Percentiles rank a stretch among this genome's conserved stretches.
These are phyloP conservation scores for Leptodactylus fuscus DNA, from an alignment of 2,113 vertebrate species.

Conservation along the genomic window DNA sequence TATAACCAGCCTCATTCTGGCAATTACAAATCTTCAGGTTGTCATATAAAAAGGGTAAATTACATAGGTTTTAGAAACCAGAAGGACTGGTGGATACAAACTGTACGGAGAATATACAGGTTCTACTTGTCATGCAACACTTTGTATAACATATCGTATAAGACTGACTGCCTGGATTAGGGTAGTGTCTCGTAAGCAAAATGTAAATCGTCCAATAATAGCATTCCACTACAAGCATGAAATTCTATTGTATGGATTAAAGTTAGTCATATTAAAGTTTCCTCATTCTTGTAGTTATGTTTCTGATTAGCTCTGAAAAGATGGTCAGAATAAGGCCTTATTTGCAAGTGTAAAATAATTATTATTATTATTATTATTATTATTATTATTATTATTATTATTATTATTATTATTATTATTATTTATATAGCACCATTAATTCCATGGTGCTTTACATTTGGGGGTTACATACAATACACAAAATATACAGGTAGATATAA, in stretches of 20 bases:
- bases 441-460: too few species aligned
- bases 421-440: too few species aligned
- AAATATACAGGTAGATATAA: too few species aligned
- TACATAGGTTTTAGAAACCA: slow-evolving; percentile 4
- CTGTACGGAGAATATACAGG: background rate
- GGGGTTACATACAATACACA: too few species aligned
- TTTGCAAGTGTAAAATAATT: too few species aligned
- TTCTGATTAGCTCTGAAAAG: too few species aligned
- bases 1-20: background rate
- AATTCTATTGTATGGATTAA: background rate
- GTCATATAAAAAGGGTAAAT: slow-evolving; percentile 14
- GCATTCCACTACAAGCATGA: background rate
- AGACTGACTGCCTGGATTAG: background rate
- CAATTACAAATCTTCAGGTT: background rate
- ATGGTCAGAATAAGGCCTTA: too few species aligned
- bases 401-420: too few species aligned
- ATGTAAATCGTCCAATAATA: background rate
- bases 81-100: background rate
- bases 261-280: background rate
- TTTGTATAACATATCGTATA: background rate
- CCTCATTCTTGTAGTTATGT: too few species aligned
- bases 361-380: too few species aligned
- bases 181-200: background rate
- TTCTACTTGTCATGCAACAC: background rate
- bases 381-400: too few species aligned